Percentiles rank a stretch among this genome's conserved stretches.
Evolutionary conservation across 2,888 invertebrate species (phyloP).

Genomic region (Drosophila robusta): DNA sequence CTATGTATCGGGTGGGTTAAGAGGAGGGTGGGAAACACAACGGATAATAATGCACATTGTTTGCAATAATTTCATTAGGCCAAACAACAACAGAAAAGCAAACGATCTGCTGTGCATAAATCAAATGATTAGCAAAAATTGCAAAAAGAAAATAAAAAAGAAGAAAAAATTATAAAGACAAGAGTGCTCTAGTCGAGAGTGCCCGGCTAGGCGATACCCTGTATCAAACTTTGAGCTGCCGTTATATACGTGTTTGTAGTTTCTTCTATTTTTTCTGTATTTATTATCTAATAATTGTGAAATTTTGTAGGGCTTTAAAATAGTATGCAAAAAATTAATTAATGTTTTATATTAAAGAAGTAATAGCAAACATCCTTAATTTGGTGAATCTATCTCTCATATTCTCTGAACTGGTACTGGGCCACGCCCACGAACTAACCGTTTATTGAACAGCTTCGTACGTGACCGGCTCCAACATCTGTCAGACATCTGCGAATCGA

Average conservation of each 20-base stretch:
- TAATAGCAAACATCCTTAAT: too few relatives aligned
- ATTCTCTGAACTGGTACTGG: too few relatives aligned
- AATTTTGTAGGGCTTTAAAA: too few relatives aligned
- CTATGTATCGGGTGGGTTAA: not conserved
- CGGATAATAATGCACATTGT: conserved; percentile 52
- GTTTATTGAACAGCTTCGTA: conserved; percentile 30
- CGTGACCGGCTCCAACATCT: conserved; percentile 50
- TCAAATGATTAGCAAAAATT: conserved; percentile 60
- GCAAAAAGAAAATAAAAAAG: conserved; percentile 19
- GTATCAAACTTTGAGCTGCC: too few relatives aligned
- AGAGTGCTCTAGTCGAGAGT: not conserved
- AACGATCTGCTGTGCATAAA: conserved; percentile 61
- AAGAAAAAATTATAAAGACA: conserved; percentile 4
- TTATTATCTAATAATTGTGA: too few relatives aligned
- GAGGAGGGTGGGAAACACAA: conserved; percentile 38
- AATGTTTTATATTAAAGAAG: too few relatives aligned
- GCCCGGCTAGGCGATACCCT: not conserved
- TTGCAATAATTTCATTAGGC: conserved; percentile 69
- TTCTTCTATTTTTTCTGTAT: too few relatives aligned
- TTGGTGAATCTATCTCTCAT: too few relatives aligned
- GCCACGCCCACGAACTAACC: conserved; percentile 54
- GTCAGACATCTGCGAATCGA: conserved; percentile 34
- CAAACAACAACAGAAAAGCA: conserved; percentile 38
- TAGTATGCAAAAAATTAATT: too few relatives aligned
- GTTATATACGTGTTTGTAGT: too few relatives aligned